Conservation (phyloP, 2,888 invertebrate species). For the Callosobruchus maculatus region DNA sequence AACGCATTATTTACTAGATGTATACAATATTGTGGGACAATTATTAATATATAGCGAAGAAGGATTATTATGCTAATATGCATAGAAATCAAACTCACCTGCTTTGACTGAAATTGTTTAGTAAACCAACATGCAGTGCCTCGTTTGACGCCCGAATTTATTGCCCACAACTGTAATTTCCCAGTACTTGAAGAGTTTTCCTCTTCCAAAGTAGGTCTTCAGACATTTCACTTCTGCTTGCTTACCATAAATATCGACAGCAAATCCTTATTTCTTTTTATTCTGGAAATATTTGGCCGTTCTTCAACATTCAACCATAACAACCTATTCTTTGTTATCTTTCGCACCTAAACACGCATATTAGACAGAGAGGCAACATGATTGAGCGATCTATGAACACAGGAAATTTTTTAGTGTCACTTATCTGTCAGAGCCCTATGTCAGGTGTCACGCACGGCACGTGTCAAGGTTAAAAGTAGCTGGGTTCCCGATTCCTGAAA, state of each 20-base stretch:
- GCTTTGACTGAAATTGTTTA: neutral
- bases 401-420: neutral
- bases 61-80: neutral
- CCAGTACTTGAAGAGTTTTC: constrained; percentile 15
- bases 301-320: constrained; percentile 10
- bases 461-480: neutral
- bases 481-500: neutral
- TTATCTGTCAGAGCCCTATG: neutral
- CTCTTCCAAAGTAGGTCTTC: constrained; percentile 22
- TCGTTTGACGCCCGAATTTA: neutral
- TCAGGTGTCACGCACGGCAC: neutral
- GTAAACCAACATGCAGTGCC: neutral
- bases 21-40: neutral
- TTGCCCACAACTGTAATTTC: constrained; percentile 23
- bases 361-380: constrained; percentile 10
- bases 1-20: neutral
- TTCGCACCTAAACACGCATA: constrained; percentile 4
- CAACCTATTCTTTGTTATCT: constrained; percentile 6
- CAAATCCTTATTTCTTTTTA: constrained; percentile 37
- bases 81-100: neutral
- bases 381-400: neutral
- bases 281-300: constrained; percentile 18
- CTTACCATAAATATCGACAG: constrained; percentile 40
- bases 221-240: constrained; percentile 33
- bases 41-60: neutral